Evolutionary conservation across 2,113 vertebrate genomes (phyloP), one percentile per base, ranked within the genome.

Genomic region (Psittacula cyanocephala): DNA sequence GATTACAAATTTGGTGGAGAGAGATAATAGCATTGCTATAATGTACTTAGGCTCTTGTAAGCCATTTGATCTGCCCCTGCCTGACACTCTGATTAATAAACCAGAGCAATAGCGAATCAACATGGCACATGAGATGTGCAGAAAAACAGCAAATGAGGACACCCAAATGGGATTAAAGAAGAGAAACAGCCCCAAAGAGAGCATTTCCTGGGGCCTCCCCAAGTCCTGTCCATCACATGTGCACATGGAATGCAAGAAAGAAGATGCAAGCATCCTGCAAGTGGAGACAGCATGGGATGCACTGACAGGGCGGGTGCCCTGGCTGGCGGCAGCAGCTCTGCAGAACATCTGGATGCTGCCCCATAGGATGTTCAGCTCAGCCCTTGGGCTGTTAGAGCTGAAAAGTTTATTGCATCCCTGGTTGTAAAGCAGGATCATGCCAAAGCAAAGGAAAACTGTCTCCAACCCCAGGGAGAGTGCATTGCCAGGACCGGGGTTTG

Each of bases 11-110:
- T 96, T 92, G 65, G 94, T 71, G 33, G 65, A 71, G 76, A 91
- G 86, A 93, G 88, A 95, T 96, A 95, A 96, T 95, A 91, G 91
- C 9, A 3, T 71, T 78, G 83, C 86, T 84, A 64, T 81, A 95
- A 95, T 81, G 55, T 86, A 50, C 91, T 90, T 88, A 88, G 95
- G 72, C 91, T 93, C 91, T 94, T 74, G 91, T 91, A 92, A 97
- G 80, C 92, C 88, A 86, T 94, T 95, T 95, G 92, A 89, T 95
- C 95, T 97, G 96, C 86, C 94, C 91, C 94, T 94, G 91, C 80
- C 71, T 93, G 92, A 91, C 95, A 91, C 69, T 55, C 88, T 94
- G 86, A 93, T 93, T 97, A 94, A 96, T 95, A 97, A 90, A 92
- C 69, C 80, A 74, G 64, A 81, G 76, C 2, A 3, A 84, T 0